A percentile compares a stretch with the other conserved stretches of the same genome.
Evolutionary conservation across 2,797 vertebrate genomes (phyloP).

Genomic region (Pachyuromys duprasi): DNA sequence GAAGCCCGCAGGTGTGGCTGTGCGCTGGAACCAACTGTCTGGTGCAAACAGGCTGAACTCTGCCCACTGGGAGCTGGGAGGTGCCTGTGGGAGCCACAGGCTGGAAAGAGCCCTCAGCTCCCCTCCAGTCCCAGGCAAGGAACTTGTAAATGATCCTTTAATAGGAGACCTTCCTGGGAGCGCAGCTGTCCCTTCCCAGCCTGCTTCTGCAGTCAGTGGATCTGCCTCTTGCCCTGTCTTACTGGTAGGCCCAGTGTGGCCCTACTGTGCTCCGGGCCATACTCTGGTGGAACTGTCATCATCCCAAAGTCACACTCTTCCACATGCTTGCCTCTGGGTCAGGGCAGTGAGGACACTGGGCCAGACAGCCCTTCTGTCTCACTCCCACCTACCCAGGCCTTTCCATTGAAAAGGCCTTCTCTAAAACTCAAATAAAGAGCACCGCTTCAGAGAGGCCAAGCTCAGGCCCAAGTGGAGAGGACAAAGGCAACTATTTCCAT

Average conservation of each 20-base stretch:
- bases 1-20: constrained; percentile 16
- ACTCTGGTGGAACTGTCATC: background rate
- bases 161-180: background rate
- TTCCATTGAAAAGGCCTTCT: constrained; percentile 40
- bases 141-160: background rate
- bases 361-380: background rate
- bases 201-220: background rate
- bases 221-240: background rate
- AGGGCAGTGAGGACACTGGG: background rate
- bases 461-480: constrained; percentile 61
- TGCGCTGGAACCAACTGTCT: background rate
- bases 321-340: background rate
- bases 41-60: constrained; percentile 8
- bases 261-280: background rate
- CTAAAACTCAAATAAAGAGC: constrained; percentile 66
- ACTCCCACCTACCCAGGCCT: background rate
- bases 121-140: background rate
- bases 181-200: background rate
- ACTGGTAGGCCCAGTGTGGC: background rate
- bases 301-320: background rate
- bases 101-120: background rate
- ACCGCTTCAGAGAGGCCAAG: constrained; percentile 57
- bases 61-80: background rate
- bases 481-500: constrained; percentile 70
- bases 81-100: background rate